These are phyloP conservation scores for Scyliorhinus canicula DNA, from an alignment of 2,797 vertebrate genomes.

Conservation along the genomic window DNA sequence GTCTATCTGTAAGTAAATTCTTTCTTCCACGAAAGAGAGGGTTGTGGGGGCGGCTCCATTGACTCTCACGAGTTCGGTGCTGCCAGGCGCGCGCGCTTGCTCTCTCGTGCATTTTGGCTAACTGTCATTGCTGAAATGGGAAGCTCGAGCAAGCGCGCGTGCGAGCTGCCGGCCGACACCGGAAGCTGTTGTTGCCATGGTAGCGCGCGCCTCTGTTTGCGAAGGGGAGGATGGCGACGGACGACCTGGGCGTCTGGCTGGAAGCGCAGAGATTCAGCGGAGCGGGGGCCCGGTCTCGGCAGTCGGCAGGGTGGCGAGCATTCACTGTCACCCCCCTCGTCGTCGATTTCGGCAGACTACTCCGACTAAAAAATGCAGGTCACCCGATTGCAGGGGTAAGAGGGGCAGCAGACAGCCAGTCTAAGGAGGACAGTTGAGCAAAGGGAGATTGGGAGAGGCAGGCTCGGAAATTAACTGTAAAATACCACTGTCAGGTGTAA, in stretches of 20 bases:
- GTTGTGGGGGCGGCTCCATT: too few species aligned
- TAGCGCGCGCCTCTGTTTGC: neutral
- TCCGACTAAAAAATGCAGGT: neutral
- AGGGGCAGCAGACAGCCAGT: neutral
- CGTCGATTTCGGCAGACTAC: neutral
- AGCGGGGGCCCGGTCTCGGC: neutral
- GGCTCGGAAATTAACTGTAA: neutral
- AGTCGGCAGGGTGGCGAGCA: neutral
- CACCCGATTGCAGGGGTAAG: neutral
- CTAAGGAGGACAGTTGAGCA: neutral
- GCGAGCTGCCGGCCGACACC: too few species aligned
- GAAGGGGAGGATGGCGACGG: neutral
- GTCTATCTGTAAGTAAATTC: neutral
- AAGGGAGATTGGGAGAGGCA: neutral
- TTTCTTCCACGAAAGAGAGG: neutral
- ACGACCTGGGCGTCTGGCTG: neutral
- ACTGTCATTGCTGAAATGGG: neutral
- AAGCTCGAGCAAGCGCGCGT: too few species aligned
- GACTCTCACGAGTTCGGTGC: accelerated
- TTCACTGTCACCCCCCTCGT: neutral
- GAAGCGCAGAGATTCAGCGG: neutral
- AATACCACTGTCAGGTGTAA: neutral
- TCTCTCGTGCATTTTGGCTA: neutral
- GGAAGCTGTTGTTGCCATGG: neutral
- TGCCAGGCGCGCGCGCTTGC: neutral